Base-by-base conservation (phyloP, 2,888 invertebrate genomes). In the Andrena camellia region DNA sequence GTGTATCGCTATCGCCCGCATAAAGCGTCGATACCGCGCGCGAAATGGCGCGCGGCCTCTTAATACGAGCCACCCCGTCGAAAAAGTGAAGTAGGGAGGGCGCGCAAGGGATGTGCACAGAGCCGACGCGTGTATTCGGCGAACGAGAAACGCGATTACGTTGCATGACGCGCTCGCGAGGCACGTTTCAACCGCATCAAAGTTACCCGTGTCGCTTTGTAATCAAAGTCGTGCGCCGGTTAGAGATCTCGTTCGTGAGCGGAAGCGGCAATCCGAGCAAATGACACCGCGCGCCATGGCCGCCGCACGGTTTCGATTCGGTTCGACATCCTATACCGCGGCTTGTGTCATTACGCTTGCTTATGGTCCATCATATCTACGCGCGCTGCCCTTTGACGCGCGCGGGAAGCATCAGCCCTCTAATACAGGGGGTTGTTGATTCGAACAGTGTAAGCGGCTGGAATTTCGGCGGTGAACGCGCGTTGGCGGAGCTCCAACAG, bases 151-250 rank as follows among this genome's bases (percentile, higher is more conserved):
- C 17, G 31, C 69, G 35, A n/a, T 75, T 20, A 6, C 26, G 29
- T 33, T 20, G 81, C 50, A 59, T 76, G 54, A 59, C 48, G 31
- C 26, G 66, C 48, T 83, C 64, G 17, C 26, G n/a, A 29, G 42
- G 50, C 81, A 73, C 73, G 74, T 73, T 73, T 26, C 72, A 26
- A 17, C 13, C 23, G 59, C 52, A 69, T 74, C 83, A 66, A 74
- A 67, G 70, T 67, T 66, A 6, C 10, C 13, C 52, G 31, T 10
- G 23, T 20, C n/a, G 70, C 83, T 74, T 75, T 83, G 67, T 83
- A 78, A 83, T 83, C 83, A 74, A 74, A 83, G 67, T 74, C 50
- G 17, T 23, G 20, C 71, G 33, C 31, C 59, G 26, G 33, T 74
- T 59, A 31, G 66, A 35, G 29, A 70, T 60, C 48, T 48, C 10